A percentile compares a stretch with the other conserved stretches of the same genome.
phyloP scores from a whole-genome alignment of 2,888 invertebrate species.

The Chymomyza caudatula region DNA sequence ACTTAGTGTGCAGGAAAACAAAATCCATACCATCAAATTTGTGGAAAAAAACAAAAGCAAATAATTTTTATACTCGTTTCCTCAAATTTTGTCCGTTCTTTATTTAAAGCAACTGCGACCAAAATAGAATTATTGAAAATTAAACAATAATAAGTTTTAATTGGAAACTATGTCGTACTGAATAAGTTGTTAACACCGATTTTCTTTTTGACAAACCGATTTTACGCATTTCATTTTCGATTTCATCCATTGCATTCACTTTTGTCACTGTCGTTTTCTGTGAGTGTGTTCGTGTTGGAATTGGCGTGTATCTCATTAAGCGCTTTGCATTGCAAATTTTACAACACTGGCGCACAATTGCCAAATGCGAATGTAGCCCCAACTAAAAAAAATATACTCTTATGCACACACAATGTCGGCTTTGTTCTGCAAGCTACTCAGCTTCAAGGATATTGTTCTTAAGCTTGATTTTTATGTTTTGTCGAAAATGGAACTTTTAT shows the following conservation, averaged over 20 bases:
- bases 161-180: too few relatives aligned
- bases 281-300: not conserved
- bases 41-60: too few relatives aligned
- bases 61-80: too few relatives aligned
- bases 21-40: too few relatives aligned
- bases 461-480: conserved; percentile 34
- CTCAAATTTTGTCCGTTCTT: too few relatives aligned
- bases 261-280: not conserved
- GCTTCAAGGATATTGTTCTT: conserved; percentile 5
- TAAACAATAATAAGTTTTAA: too few relatives aligned
- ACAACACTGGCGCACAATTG: conserved; percentile 30
- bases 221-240: not conserved
- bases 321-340: conserved; percentile 24
- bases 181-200: too few relatives aligned
- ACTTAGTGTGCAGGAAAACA: too few relatives aligned
- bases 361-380: conserved; percentile 45
- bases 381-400: conserved; percentile 15
- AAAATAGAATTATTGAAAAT: too few relatives aligned
- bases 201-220: too few relatives aligned
- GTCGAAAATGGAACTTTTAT: conserved; percentile 60
- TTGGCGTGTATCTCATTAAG: not conserved
- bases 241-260: not conserved
- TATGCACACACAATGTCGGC: conserved; percentile 2
- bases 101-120: too few relatives aligned
- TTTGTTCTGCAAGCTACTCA: conserved; percentile 24